Base-by-base conservation (phyloP, 1,140 invertebrate species). In the Mercenaria mercenaria region DNA sequence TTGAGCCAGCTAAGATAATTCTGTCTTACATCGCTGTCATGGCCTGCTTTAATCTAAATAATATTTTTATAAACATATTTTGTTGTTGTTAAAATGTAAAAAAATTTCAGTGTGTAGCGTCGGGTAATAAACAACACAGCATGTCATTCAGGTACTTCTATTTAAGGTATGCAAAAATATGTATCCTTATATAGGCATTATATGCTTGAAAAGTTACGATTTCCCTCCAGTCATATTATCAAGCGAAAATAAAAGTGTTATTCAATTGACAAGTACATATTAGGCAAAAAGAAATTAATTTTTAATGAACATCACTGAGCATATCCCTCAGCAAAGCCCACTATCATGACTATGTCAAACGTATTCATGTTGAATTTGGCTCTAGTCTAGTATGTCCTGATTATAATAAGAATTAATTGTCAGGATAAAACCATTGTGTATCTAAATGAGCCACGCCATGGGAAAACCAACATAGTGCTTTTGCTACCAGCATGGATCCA, bases 41-140 rank as follows among this genome's bases (percentile, higher is more conserved):
- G 4, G 20, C 26, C n/a, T 6, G 6, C 3, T 67, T 67, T 34
- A 29, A 13, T 20, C 8, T 4, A 10, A 32, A 6, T 67, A 32
- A 20, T 4, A 67, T 32, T 32, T 37, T 15, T 1, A 13, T 6
- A 37, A 37, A 32, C 3, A 32, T 29, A 15, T 67, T 39, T 72
- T 8, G 6, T 37, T 72, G 67, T 4, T 29, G 29, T 15, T 37
- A 0, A 20, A 8, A n/a, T 29, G 34, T 41, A 8, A 41, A 37
- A 39, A 39, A 39, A 20, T n/a, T 37, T 72, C 34, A 20, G 18
- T 72, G 34, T 15, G 15, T 23, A 37, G 1, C 23, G 15, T 72
- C 15, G 39, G 67, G 67, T 72, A 72, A 72, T 72, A 72, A 37
- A 39, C 34, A 39, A 26, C 67, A 41, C 67, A 72, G 67, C 34